Evolutionary conservation across 2,113 vertebrate species (phyloP), one percentile per base, ranked within the genome.

Genomic region (Antigone vipio): DNA sequence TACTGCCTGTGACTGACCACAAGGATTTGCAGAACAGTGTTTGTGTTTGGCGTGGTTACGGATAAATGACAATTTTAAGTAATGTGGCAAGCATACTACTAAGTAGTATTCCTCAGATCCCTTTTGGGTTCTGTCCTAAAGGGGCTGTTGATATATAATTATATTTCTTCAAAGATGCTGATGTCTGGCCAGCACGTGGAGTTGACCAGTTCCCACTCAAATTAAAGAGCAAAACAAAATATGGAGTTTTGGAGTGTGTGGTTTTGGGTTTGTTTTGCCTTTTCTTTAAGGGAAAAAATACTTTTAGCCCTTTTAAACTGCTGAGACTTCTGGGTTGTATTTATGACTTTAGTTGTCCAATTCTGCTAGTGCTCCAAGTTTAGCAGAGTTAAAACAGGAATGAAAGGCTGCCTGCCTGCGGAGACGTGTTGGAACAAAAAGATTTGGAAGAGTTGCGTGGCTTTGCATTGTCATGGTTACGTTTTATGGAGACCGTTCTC

Each of bases 21-120:
- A 7, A 44, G 34, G 64, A 21, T 92, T 92, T 82, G 74, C 17
- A 17, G 60, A 89, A 18, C 12, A 29, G 50, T 15, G 20, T 50
- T 67, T 89, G 34, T 63, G 35, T 90, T 79, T 68, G 50, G 12
- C 0, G 0, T 53, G 75, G 58, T 88, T 88, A 18, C 15, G n/a
- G 38, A 9, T 77, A 93, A 91, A 63, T 47, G 52, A 3, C 42
- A 53, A 10, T 55, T 76, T 67, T n/a, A 64, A 92, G 45, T 69
- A 22, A n/a, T 24, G 10, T 49, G 50, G 47, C 2, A 4, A 77
- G 47, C 0, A 0, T 69, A 20, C 55, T 72, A 34, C 35, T 86
- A 35, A 56, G 10, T 32, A 4, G 16, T 53, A 2, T 50, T 90
- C 45, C 38, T 85, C 32, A 9, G 20, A 60, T 75, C 67, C 27